These are phyloP conservation scores for Catostomus latipinnis DNA, from an alignment of 2,797 vertebrate species.

Conservation along the genomic window DNA sequence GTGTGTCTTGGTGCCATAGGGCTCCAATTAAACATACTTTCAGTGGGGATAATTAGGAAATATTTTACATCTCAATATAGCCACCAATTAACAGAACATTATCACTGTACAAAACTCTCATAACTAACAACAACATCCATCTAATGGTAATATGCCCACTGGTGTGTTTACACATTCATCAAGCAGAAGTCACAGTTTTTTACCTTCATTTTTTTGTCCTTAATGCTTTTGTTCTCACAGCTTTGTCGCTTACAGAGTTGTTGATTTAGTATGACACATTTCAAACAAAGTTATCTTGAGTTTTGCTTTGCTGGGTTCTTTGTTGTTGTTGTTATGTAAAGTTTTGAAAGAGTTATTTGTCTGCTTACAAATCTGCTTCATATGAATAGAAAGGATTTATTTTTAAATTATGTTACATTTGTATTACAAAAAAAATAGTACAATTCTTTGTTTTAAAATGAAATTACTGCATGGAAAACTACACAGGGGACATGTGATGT, in stretches of 20 bases:
- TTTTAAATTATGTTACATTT: conserved; percentile 14
- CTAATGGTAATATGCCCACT: conserved; percentile 9
- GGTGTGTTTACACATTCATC: conserved; percentile 6
- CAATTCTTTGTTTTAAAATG: not conserved
- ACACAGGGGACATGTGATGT: conserved; percentile 15
- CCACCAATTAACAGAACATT: conserved; percentile 36
- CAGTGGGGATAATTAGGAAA: conserved; percentile 47
- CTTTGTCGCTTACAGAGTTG: not conserved
- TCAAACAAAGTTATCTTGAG: conserved; percentile 2
- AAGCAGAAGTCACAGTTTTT: not conserved
- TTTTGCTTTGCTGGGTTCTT: not conserved
- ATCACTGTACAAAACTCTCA: conserved; percentile 19
- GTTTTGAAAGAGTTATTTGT: not conserved
- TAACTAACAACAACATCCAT: conserved; percentile 18
- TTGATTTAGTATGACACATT: conserved; percentile 16
- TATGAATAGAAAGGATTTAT: not conserved
- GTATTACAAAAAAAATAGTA: no score
- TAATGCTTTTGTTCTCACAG: not conserved
- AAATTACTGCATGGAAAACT: conserved; percentile 1
- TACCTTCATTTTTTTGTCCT: not conserved
- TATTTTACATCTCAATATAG: conserved; percentile 50
- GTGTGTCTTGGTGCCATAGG: conserved; percentile 6
- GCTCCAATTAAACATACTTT: conserved; percentile 45
- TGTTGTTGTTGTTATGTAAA: not conserved
- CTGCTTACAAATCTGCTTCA: not conserved